Percentiles rank a stretch among this genome's conserved stretches.
phyloP scores from a whole-genome alignment of 2,888 invertebrate species.

The Polietes domitor region DNA sequence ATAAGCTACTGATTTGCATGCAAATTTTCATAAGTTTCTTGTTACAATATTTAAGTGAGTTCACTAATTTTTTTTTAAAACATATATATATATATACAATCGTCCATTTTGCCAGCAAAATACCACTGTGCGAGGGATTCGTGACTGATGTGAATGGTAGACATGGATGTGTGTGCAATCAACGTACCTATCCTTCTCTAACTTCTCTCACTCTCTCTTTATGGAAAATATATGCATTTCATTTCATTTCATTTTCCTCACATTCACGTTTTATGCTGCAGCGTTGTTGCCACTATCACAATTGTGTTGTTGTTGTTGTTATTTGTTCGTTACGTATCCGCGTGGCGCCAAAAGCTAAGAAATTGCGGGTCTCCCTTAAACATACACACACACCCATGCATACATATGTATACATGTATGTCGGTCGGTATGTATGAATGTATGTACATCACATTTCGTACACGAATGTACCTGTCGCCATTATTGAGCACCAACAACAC shows the following conservation, averaged over 20 bases:
- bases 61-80: too few species aligned
- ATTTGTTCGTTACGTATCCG: conserved; percentile 37
- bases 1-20: too few species aligned
- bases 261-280: background rate
- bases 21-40: too few species aligned
- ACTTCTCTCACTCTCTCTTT: background rate
- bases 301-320: conserved; percentile 9
- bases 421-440: background rate
- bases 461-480: conserved; percentile 7
- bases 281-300: background rate
- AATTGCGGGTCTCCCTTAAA: background rate
- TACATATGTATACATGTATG: too few species aligned
- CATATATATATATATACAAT: too few species aligned
- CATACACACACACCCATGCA: background rate
- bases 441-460: background rate
- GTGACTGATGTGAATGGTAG: background rate
- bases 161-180: too few species aligned
- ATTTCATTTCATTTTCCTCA: background rate
- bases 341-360: conserved; percentile 56
- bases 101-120: too few species aligned
- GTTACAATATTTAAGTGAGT: too few species aligned
- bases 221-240: background rate
- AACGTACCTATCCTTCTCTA: background rate
- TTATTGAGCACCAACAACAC: background rate
- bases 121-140: too few species aligned